These are phyloP conservation scores for Corythoichthys haematopterus DNA, from an alignment of 2,113 vertebrate genomes.

Conservation along the genomic window DNA sequence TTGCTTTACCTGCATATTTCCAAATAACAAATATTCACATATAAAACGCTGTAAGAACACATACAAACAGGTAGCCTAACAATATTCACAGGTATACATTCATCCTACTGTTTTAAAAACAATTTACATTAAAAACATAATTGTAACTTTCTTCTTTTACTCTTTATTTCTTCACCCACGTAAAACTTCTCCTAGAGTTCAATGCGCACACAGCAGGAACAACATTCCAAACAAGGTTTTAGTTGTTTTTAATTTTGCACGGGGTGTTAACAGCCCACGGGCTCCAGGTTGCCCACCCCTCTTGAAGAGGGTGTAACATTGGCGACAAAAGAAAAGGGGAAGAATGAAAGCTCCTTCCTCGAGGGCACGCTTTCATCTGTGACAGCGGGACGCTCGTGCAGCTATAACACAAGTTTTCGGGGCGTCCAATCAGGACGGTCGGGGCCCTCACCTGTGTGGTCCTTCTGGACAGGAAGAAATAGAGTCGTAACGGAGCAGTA, in stretches of 20 bases:
- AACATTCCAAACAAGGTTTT: background rate
- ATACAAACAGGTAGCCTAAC: too few species aligned
- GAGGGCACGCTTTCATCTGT: slow-evolving; percentile 70
- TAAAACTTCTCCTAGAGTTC: too few species aligned
- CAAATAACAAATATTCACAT: too few species aligned
- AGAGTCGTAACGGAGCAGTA: background rate
- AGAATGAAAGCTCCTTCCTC: slow-evolving; percentile 55
- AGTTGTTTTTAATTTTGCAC: background rate
- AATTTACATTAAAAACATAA: too few species aligned
- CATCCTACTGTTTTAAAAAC: too few species aligned
- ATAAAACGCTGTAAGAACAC: too few species aligned
- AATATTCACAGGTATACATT: too few species aligned
- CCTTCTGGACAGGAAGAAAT: slow-evolving; percentile 18
- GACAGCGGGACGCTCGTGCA: slow-evolving; percentile 63
- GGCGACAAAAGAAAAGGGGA: slow-evolving; percentile 56
- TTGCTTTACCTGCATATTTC: too few species aligned
- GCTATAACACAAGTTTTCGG: slow-evolving; percentile 58
- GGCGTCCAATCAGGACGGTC: slow-evolving; percentile 1
- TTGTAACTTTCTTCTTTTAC: too few species aligned
- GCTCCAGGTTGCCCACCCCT: slow-evolving; percentile 15
- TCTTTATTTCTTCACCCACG: too few species aligned
- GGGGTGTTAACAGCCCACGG: background rate
- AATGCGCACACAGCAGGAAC: too few species aligned
- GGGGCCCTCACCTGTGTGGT: slow-evolving; percentile 34
- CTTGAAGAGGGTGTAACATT: slow-evolving; percentile 70